A percentile compares a stretch with the other conserved stretches of the same genome.
Evolutionary conservation across 1,140 invertebrate species (phyloP).

Genomic region (Helicoverpa armigera): DNA sequence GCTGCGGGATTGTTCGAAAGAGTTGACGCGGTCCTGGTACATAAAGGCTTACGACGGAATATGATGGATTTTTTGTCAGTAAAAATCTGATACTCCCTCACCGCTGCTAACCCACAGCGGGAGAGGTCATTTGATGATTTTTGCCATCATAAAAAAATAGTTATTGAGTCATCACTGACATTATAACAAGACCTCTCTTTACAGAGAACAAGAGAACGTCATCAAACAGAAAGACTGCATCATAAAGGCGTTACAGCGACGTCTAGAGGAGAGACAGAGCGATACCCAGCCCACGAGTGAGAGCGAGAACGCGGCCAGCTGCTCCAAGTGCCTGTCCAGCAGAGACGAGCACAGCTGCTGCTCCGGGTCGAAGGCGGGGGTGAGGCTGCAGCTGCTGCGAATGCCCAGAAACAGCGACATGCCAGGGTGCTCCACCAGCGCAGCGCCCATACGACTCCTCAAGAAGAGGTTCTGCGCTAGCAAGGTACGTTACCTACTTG

Average conservation of each 20-base stretch:
- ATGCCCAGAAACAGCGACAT: slow-evolving; percentile 55
- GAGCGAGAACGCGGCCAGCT: slow-evolving; percentile 54
- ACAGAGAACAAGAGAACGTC: slow-evolving; percentile 66
- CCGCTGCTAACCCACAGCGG: no score
- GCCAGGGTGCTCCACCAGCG: slow-evolving; percentile 59
- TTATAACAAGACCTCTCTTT: slow-evolving; percentile 1
- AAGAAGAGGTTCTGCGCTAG: background rate
- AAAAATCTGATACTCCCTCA: no score
- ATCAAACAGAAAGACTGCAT: slow-evolving; percentile 65
- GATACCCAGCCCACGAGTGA: slow-evolving; percentile 5
- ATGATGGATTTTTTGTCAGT: no score
- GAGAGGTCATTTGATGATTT: no score
- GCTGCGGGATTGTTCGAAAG: no score
- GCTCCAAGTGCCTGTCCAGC: slow-evolving; percentile 56
- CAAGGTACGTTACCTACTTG: background rate
- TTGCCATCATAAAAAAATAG: no score
- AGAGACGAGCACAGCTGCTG: slow-evolving; percentile 4
- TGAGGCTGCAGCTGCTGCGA: slow-evolving; percentile 40
- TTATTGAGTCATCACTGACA: no score
- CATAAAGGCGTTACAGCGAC: slow-evolving; percentile 55
- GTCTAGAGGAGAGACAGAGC: slow-evolving; percentile 35
- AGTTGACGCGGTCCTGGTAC: no score
- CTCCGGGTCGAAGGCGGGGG: slow-evolving; percentile 2
- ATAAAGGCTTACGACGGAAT: no score
- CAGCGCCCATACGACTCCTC: slow-evolving; percentile 59